These are phyloP conservation scores for Scomberomorus guttatus DNA, from an alignment of 2,797 vertebrate genomes.

Conservation along the genomic window DNA sequence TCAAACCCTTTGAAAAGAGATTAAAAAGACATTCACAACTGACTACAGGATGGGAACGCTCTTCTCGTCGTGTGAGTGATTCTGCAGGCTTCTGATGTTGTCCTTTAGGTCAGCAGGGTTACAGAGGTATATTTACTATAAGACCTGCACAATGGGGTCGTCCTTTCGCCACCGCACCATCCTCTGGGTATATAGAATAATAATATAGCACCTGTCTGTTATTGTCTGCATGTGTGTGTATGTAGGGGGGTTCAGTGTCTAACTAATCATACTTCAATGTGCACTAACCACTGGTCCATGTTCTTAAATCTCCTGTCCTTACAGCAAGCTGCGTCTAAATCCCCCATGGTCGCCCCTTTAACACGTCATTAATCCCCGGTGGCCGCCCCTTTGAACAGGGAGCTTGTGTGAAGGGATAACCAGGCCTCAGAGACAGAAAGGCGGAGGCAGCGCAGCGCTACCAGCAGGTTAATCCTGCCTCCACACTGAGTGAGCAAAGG, in stretches of 20 bases:
- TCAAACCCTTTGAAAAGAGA: not conserved
- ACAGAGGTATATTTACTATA: constrained; percentile 46
- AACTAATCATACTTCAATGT: constrained; percentile 73
- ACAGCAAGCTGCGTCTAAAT: constrained; percentile 75
- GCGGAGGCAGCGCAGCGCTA: constrained; percentile 55
- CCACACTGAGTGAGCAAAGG: constrained; percentile 58
- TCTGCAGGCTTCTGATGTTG: constrained; percentile 24
- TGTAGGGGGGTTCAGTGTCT: constrained; percentile 49
- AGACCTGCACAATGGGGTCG: constrained; percentile 29
- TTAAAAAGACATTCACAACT: not conserved
- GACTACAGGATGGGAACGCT: not conserved
- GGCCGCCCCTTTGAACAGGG: constrained; percentile 73
- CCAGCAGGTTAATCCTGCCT: constrained; percentile 81
- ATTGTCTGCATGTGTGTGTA: constrained; percentile 7
- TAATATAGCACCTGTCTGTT: constrained; percentile 53
- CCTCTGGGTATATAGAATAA: constrained; percentile 45
- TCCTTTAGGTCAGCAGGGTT: constrained; percentile 50
- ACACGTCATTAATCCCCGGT: constrained; percentile 80
- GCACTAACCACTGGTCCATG: constrained; percentile 74
- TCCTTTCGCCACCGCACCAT: constrained; percentile 27
- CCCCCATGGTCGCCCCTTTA: constrained; percentile 77
- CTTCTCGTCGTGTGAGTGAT: constrained; percentile 13
- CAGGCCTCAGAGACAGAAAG: constrained; percentile 71
- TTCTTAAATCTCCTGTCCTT: constrained; percentile 79
- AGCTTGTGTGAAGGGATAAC: constrained; percentile 79